These are phyloP conservation scores for Hucho hucho DNA, from an alignment of 2,113 vertebrate genomes.

Conservation along the genomic window DNA sequence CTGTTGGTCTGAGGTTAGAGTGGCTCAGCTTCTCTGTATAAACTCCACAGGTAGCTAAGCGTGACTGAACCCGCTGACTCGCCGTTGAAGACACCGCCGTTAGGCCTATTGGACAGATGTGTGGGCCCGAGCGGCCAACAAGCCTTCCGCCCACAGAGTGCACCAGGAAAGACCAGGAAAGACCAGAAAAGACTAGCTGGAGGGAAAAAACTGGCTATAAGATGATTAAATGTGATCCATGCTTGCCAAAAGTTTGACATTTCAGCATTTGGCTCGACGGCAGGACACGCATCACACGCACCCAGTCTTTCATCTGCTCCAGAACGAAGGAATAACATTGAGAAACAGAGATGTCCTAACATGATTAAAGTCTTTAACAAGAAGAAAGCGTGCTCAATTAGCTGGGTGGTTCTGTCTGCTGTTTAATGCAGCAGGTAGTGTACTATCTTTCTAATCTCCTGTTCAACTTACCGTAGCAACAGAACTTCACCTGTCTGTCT, in stretches of 20 bases:
- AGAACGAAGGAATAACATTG: constrained; percentile 21
- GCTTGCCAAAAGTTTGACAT: constrained; percentile 57
- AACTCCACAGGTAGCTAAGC: constrained; percentile 40
- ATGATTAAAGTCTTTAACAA: constrained; percentile 34
- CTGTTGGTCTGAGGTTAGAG: constrained; percentile 29
- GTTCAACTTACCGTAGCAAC: not conserved
- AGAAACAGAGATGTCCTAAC: constrained; percentile 38
- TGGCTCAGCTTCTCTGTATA: constrained; percentile 10
- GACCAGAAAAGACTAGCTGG: no score
- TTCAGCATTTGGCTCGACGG: constrained; percentile 45
- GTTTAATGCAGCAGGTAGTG: constrained; percentile 4
- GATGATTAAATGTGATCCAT: constrained; percentile 55
- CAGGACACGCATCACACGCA: constrained; percentile 34
- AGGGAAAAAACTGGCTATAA: not conserved
- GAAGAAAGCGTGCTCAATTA: constrained; percentile 42
- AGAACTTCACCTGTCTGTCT: not conserved
- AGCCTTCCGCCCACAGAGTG: no score
- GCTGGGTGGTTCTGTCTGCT: constrained; percentile 2
- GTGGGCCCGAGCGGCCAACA: no score
- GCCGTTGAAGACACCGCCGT: not conserved
- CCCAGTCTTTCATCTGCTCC: constrained; percentile 52
- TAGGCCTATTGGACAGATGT: not conserved
- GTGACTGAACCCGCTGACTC: constrained; percentile 28
- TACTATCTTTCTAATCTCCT: constrained; percentile 1
- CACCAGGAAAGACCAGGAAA: not conserved